Base-by-base conservation (phyloP, 2,888 invertebrate species). In the Archips xylosteana region DNA sequence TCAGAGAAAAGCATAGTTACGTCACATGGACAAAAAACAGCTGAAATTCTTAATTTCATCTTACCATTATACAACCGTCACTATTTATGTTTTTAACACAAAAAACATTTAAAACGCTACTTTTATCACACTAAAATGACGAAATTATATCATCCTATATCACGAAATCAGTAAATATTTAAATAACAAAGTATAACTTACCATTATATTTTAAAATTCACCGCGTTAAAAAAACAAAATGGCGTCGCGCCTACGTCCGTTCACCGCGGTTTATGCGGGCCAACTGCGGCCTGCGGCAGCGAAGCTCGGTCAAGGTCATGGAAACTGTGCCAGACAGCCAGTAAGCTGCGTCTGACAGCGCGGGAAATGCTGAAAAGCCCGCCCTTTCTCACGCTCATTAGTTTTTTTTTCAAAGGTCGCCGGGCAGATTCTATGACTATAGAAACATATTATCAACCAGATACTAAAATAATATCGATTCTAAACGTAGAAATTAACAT, bases 231-330 rank as follows among this genome's bases (percentile, higher is more conserved):
- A 62, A 74, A 71, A 64, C 32, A 68, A 73, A 75, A 78, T 72
- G 76, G 62, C 62, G 76, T 66, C 75, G 70, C 12, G 60, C 73
- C 74, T 79, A 79, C 87, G 87, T 86, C 80, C 78, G 77, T 75
- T 49, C 82, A 49, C 75, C 82, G 80, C 89, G 83, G 84, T 86
- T 81, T 81, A 83, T 86, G 89, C 89, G 87, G 91, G 81, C 79
- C 82, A 81, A 94, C 93, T 93, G 92, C 90, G 88, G 92, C 77
- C 93, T 93, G 92, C 90, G 88, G 92, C 77, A 77, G 76, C 39
- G 70, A 77, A 76, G 83, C 76, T 78, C 87, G 93, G 92, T 92
- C 94, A 92, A 94, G 93, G 93, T 76, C 91, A 79, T 73, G 87
- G 85, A 89, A 92, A 94, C 85, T 90, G 89, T 92, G 93, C 91